phyloP scores from a whole-genome alignment of 92 coral and sea anemone species.

The Epizoanthus rinbou region DNA sequence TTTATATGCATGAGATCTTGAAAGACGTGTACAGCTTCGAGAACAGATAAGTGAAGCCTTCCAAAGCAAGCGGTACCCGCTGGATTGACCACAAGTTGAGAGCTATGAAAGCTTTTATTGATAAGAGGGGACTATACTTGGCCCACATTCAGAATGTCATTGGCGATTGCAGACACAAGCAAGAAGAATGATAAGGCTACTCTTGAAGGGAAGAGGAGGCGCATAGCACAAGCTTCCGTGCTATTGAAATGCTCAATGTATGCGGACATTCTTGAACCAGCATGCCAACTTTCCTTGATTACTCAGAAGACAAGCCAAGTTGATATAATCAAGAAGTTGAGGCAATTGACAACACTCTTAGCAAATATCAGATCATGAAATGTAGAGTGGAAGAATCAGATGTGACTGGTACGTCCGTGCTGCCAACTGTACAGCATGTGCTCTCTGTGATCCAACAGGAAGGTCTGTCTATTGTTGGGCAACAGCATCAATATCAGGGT shows the following conservation, averaged over 20 bases:
- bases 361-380: conserved; percentile 62
- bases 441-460: conserved; percentile 61
- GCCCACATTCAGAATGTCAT: conserved; percentile 68
- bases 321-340: conserved; percentile 65
- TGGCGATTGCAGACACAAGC: conserved; percentile 63
- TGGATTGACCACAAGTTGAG: conserved; percentile 65
- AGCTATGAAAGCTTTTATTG: conserved; percentile 63
- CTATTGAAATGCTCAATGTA: conserved; percentile 63
- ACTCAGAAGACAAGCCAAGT: conserved; percentile 63
- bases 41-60: conserved; percentile 69
- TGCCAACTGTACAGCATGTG: conserved; percentile 67
- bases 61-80: conserved; percentile 64
- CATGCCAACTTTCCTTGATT: conserved; percentile 66
- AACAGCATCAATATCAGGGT: conserved; percentile 68
- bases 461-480: conserved; percentile 61
- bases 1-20: conserved; percentile 55
- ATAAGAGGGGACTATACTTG: conserved; percentile 67
- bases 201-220: conserved; percentile 66
- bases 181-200: conserved; percentile 63
- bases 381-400: conserved; percentile 55
- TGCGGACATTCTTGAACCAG: conserved; percentile 64
- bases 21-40: conserved; percentile 63
- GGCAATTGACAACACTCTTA: conserved; percentile 65
- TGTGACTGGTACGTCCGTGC: conserved; percentile 58
- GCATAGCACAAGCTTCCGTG: conserved; percentile 59